phyloP scores from a whole-genome alignment of 2,888 invertebrate genomes.

The Torymus texanus region DNA sequence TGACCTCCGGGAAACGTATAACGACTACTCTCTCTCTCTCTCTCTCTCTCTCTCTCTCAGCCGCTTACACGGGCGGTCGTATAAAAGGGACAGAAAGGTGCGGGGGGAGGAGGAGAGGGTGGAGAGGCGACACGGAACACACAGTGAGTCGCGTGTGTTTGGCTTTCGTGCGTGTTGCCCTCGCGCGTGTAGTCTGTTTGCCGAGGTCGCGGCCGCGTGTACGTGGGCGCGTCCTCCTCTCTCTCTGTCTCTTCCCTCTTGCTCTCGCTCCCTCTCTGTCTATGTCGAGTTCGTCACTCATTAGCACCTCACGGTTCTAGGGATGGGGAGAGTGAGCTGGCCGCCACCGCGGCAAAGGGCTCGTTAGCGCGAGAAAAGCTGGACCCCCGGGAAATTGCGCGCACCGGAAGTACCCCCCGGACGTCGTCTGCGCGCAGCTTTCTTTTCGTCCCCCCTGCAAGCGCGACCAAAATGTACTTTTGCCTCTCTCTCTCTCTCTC shows the following conservation, averaged over 20 bases:
- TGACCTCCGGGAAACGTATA: constrained; percentile 10
- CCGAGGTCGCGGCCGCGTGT: not conserved
- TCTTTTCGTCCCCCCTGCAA: not conserved
- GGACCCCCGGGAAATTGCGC: constrained; percentile 32
- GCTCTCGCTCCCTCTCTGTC: not conserved
- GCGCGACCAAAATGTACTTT: no score
- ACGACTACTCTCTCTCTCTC: not conserved
- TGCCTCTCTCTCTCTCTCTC: no score
- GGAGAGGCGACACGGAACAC: no score
- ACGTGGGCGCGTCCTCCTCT: not conserved
- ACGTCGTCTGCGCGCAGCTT: not conserved
- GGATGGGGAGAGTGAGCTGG: no score
- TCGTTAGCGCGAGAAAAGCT: constrained; percentile 46
- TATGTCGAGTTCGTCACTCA: constrained; percentile 45
- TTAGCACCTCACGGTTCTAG: constrained; percentile 44
- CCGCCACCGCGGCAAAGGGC: constrained; percentile 32
- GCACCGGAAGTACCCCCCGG: not conserved
- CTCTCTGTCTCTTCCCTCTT: no score
- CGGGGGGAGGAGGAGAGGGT: not conserved
- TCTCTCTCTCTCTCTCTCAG: not conserved
- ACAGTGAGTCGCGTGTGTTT: not conserved
- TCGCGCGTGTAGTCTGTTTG: constrained; percentile 12
- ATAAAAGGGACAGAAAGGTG: not conserved
- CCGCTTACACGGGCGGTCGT: not conserved
- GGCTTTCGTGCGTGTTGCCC: not conserved